Evolutionary conservation across 2,797 vertebrate species (phyloP).

Genomic region (Cyprinella venusta): DNA sequence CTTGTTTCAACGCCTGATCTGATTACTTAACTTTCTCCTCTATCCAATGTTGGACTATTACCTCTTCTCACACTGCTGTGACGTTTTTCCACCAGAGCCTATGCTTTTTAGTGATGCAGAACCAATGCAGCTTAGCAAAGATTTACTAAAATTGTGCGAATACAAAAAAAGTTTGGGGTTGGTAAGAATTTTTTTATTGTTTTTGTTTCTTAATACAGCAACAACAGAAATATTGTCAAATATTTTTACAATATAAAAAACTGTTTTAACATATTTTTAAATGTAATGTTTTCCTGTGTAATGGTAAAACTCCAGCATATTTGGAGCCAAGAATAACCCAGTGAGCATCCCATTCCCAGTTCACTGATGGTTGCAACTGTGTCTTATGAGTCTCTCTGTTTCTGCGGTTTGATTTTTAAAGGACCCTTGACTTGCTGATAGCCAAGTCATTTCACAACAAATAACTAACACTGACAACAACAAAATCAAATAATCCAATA

Average conservation of each 20-base stretch:
- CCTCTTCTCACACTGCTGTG: constrained; percentile 2
- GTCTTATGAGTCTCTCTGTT: not conserved
- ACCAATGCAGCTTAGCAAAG: not conserved
- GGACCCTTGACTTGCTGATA: too few species aligned
- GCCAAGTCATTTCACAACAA: not conserved
- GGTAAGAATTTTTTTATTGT: too few species aligned
- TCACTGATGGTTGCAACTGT: not conserved
- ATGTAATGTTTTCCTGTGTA: too few species aligned
- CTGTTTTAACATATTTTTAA: too few species aligned
- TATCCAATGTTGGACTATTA: not conserved
- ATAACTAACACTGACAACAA: not conserved
- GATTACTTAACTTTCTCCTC: constrained; percentile 17
- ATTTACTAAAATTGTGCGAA: not conserved
- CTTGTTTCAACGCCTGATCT: constrained; percentile 18
- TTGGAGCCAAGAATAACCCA: not conserved
- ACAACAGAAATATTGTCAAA: too few species aligned
- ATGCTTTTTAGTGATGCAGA: not conserved
- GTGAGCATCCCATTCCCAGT: not conserved
- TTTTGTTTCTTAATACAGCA: too few species aligned
- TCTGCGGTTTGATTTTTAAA: not conserved
- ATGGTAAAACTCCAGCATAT: too few species aligned
- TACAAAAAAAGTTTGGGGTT: too few species aligned
- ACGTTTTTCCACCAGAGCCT: not conserved
- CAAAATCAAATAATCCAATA: not conserved
- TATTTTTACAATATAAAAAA: too few species aligned